phyloP scores from a whole-genome alignment of 2,888 invertebrate species.

The Hemistola chrysoprasaria region DNA sequence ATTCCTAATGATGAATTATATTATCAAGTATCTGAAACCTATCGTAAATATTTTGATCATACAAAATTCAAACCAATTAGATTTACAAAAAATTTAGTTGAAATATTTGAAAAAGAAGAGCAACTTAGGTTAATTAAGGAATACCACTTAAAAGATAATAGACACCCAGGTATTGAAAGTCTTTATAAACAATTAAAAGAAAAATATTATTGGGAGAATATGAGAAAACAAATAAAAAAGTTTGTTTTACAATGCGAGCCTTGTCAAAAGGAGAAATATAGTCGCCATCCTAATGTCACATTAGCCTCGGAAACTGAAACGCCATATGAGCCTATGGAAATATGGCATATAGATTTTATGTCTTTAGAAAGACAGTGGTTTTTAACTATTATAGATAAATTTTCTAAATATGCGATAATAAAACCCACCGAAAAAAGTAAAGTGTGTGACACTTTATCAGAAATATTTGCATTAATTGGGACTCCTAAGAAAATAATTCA shows the following conservation, averaged over 20 bases:
- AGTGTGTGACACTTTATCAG: constrained; percentile 22
- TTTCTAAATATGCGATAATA: constrained; percentile 23
- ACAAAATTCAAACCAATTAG: constrained; percentile 10
- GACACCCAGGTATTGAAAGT: constrained; percentile 13
- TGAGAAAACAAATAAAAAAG: constrained; percentile 11
- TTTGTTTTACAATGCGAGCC: background rate
- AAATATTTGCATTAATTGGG: constrained; percentile 24
- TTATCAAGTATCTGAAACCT: constrained; percentile 9
- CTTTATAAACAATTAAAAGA: constrained; percentile 13
- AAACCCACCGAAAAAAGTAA: constrained; percentile 21
- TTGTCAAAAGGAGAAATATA: no score
- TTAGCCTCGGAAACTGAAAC: no score
- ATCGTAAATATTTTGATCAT: constrained; percentile 9
- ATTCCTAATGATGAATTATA: constrained; percentile 16
- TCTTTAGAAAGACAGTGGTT: constrained; percentile 26
- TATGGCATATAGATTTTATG: constrained; percentile 18
- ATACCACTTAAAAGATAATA: constrained; percentile 13
- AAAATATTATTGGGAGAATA: constrained; percentile 17
- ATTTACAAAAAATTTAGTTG: constrained; percentile 10
- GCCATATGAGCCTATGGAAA: background rate
- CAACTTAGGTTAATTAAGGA: constrained; percentile 12
- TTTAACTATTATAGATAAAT: constrained; percentile 25
- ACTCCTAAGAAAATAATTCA: constrained; percentile 23
- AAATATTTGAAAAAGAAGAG: constrained; percentile 13
- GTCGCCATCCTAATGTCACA: no score